phyloP scores from a whole-genome alignment of 1,140 invertebrate genomes.

The Drosophila bocqueti region DNA sequence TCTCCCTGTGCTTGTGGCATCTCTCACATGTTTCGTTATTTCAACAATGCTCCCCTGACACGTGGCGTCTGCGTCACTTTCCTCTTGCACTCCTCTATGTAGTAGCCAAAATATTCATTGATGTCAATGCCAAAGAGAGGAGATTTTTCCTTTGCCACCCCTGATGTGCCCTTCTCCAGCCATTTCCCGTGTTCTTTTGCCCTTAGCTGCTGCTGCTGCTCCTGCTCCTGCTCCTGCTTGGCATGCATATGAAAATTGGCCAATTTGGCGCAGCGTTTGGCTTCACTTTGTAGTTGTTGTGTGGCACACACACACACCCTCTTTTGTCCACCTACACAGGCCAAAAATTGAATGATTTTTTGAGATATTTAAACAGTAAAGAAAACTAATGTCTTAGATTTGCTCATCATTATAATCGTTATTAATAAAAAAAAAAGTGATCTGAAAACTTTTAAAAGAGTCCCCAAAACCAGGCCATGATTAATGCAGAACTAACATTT shows the following conservation, averaged over 20 bases:
- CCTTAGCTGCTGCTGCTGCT: not conserved
- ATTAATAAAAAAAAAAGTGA: no score
- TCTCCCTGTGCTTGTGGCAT: slow-evolving; percentile 27
- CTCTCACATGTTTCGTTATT: slow-evolving; percentile 61
- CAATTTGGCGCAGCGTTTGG: slow-evolving; percentile 71
- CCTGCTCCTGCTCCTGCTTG: slow-evolving; percentile 26
- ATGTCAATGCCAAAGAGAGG: slow-evolving; percentile 64
- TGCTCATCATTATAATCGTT: no score
- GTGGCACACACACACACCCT: not conserved
- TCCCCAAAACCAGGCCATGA: no score
- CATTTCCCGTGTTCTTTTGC: slow-evolving; percentile 1
- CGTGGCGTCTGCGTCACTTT: slow-evolving; percentile 49
- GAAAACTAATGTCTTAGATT: no score
- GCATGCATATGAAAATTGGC: slow-evolving; percentile 76
- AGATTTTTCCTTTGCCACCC: slow-evolving; percentile 21
- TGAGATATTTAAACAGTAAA: no score
- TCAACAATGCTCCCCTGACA: slow-evolving; percentile 55
- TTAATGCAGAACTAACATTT: no score
- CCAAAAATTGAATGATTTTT: not conserved
- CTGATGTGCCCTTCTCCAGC: not conserved
- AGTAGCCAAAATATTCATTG: slow-evolving; percentile 53
- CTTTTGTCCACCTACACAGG: not conserved
- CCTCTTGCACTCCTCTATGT: not conserved
- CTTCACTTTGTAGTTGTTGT: slow-evolving; percentile 52
- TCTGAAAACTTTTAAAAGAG: no score